These are phyloP conservation scores for Cyprinodon tularosa DNA, from an alignment of 2,113 vertebrate genomes.

Conservation along the genomic window DNA sequence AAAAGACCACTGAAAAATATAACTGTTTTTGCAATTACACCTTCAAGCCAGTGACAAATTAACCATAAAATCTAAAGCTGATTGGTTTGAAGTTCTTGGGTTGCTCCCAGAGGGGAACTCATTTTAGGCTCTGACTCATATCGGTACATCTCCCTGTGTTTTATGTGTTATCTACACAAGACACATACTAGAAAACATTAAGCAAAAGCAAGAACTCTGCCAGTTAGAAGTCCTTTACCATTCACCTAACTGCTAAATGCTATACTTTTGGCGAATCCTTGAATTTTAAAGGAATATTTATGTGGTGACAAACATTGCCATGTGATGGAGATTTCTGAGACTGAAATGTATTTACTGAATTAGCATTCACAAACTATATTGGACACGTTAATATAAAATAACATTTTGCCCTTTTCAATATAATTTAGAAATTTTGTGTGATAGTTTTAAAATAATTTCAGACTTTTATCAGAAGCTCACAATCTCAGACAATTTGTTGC, in stretches of 20 bases:
- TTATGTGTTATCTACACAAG: slow-evolving; percentile 46
- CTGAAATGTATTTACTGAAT: too few relatives aligned
- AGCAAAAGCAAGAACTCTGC: slow-evolving; percentile 19
- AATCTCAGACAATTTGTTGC: too few relatives aligned
- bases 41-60: slow-evolving; percentile 10
- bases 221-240: slow-evolving; percentile 13
- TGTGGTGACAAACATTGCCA: too few relatives aligned
- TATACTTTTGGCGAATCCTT: neutral
- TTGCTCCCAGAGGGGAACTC: slow-evolving; percentile 42
- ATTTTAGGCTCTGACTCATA: slow-evolving; percentile 44
- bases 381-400: too few relatives aligned
- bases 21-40: neutral
- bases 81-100: slow-evolving; percentile 40
- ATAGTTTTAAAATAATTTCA: too few relatives aligned
- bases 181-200: slow-evolving; percentile 33
- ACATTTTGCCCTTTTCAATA: too few relatives aligned
- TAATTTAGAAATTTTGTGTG: too few relatives aligned
- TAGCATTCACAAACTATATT: too few relatives aligned
- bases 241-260: neutral
- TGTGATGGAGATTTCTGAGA: too few relatives aligned
- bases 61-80: slow-evolving; percentile 27
- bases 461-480: too few relatives aligned
- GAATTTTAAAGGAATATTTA: neutral
- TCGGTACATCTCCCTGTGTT: slow-evolving; percentile 60
- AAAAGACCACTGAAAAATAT: neutral